Conservation (phyloP, 2,888 invertebrate genomes). For the Oscheius sp. region DNA sequence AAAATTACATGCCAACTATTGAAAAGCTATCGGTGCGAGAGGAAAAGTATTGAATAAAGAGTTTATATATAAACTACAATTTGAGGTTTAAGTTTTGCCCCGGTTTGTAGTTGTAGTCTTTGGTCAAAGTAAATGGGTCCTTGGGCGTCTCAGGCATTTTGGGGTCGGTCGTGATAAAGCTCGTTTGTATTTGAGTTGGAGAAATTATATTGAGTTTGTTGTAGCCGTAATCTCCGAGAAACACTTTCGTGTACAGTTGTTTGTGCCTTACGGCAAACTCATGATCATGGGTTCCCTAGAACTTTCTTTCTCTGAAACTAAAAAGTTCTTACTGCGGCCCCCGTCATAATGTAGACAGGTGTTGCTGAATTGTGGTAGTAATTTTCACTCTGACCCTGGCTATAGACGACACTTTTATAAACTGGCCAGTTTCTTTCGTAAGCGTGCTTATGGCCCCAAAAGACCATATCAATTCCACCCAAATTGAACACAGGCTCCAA, state of each 20-base stretch:
- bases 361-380: constrained; percentile 50
- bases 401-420: constrained; percentile 80
- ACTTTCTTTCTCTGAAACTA: too few species aligned
- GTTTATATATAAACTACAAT: background rate
- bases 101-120: constrained; percentile 13
- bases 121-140: constrained; percentile 29
- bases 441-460: constrained; percentile 97
- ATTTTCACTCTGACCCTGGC: constrained; percentile 10
- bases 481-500: constrained; percentile 87
- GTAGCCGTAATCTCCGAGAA: constrained; percentile 50
- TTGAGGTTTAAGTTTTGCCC: background rate
- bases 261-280: constrained; percentile 27
- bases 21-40: too few species aligned
- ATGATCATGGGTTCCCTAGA: constrained; percentile 36
- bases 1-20: too few species aligned
- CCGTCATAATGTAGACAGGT: constrained; percentile 51
- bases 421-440: constrained; percentile 95
- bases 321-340: constrained; percentile 37
- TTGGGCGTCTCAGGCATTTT: background rate
- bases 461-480: constrained; percentile 88
- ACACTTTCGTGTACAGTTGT: constrained; percentile 42
- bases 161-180: constrained; percentile 42
- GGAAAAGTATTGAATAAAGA: too few species aligned
- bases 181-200: constrained; percentile 38
- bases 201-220: constrained; percentile 42